phyloP scores from a whole-genome alignment of 2,113 vertebrate species.

The Psittacus erithacus region DNA sequence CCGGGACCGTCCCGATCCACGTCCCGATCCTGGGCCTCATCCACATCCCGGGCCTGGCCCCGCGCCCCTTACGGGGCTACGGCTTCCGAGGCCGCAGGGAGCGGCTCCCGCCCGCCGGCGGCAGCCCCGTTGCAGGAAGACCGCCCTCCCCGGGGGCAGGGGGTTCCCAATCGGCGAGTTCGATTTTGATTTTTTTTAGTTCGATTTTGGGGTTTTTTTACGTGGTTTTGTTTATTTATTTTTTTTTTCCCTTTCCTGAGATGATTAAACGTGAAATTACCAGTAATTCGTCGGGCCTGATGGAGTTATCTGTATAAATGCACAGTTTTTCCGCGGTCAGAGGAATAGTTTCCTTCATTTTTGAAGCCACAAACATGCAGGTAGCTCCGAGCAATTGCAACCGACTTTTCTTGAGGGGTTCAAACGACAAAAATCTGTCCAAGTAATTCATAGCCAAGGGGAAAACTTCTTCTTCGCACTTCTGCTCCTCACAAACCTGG shows the following conservation, averaged over 20 bases:
- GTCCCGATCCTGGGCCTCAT: not conserved
- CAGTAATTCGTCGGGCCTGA: conserved; percentile 91
- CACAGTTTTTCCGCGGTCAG: conserved; percentile 95
- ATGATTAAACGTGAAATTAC: conserved; percentile 77
- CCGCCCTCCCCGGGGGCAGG: too few relatives aligned
- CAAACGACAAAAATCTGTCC: conserved; percentile 95
- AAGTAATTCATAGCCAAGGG: conserved; percentile 98
- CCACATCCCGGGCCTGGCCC: not conserved
- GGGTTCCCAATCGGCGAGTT: not conserved
- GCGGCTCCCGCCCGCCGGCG: not conserved
- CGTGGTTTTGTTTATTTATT: not conserved
- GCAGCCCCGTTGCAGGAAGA: not conserved
- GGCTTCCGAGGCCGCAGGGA: not conserved
- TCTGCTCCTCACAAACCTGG: conserved; percentile 97
- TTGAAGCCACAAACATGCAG: conserved; percentile 98
- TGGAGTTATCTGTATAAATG: conserved; percentile 97
- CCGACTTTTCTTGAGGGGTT: conserved; percentile 89
- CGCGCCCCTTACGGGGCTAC: not conserved
- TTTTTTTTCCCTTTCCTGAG: not conserved
- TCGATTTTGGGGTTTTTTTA: not conserved
- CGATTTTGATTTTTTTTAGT: not conserved
- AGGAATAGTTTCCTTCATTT: conserved; percentile 98
- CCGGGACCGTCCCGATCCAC: not conserved
- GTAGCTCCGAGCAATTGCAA: conserved; percentile 94
- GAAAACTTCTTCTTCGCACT: conserved; percentile 98